Base-by-base conservation (phyloP, 2,113 vertebrate species). In the Ammodytes marinus region DNA sequence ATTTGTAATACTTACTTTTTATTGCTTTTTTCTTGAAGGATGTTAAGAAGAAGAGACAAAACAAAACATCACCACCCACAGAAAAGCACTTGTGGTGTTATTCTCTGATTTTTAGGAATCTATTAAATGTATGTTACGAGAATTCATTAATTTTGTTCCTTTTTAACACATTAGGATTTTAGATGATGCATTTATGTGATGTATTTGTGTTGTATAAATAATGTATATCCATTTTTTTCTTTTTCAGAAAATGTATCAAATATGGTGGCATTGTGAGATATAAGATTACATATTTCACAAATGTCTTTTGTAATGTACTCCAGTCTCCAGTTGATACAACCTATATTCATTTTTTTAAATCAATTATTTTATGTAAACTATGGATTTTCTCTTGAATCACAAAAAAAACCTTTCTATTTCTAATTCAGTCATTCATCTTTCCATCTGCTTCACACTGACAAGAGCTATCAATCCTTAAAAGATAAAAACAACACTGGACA, bases 1-100 rank as follows among this genome's bases (percentile, higher is more conserved):
- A 27, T 27, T 27, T 27, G 27, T 0, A 5, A 60, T 5, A 43
- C 42, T 57, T 63, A 13, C 8, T 13, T 49, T 49, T 14, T 6
- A 15, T 49, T 53, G 64, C 0, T 59, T 69, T 72, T 39, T 39
- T 75, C 45, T 86, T 90, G 82, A 74, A 97, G 96, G 93, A 86
- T 89, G 65, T 91, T 93, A 86, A 96, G 85, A 92, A 91, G 87
- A 90, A 86, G 79, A 83, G 88, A 88, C 47, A 60, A 91, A 92
- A 90, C 87, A 68, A 90, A 94, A 93, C 91, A 86, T 78, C 77
- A 89, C 54, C 94, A 89, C n/a, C 87, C 89, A 69, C 89, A 92
- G 83, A 95, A 88, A 70, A 82, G 39, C 37, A 46, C 15, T 4
- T 69, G 65, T 69, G 83, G 57, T 59, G 52, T 75, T 49, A 53